These are phyloP conservation scores for Heliconius hewitsoni DNA, from an alignment of 1,140 invertebrate genomes.

Conservation along the genomic window DNA sequence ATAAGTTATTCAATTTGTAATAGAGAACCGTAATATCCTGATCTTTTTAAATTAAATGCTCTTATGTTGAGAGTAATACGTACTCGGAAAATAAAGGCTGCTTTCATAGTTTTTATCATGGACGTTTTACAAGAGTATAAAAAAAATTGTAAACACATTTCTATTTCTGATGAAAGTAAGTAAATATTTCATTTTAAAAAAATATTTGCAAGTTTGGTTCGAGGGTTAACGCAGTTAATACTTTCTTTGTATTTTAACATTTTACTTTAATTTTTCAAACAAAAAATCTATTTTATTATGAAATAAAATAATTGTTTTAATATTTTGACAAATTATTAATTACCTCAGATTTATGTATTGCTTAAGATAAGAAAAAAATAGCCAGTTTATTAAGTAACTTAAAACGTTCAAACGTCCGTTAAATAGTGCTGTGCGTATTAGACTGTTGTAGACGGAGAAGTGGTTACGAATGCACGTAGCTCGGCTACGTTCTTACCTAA, in stretches of 20 bases:
- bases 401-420: neutral
- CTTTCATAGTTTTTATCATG: slow-evolving; percentile 18
- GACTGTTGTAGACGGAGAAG: neutral
- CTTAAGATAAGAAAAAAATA: neutral
- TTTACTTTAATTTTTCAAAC: too few relatives aligned
- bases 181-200: neutral
- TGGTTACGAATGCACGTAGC: slow-evolving; percentile 14
- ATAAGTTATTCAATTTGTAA: slow-evolving; percentile 20
- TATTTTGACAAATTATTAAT: too few relatives aligned
- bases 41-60: slow-evolving; percentile 23
- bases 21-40: slow-evolving; percentile 18
- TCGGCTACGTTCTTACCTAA: neutral
- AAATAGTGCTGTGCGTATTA: neutral
- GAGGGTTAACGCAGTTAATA: too few relatives aligned
- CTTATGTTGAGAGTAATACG: slow-evolving; percentile 21
- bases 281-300: too few relatives aligned
- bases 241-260: neutral
- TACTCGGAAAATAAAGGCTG: slow-evolving; percentile 17
- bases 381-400: neutral
- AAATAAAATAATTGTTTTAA: too few relatives aligned
- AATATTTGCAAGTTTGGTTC: neutral
- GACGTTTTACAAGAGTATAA: slow-evolving; percentile 17
- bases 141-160: slow-evolving; percentile 14
- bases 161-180: neutral
- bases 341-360: neutral